Conservation (phyloP, 2,797 vertebrate genomes). For the Bufotes viridis region DNA sequence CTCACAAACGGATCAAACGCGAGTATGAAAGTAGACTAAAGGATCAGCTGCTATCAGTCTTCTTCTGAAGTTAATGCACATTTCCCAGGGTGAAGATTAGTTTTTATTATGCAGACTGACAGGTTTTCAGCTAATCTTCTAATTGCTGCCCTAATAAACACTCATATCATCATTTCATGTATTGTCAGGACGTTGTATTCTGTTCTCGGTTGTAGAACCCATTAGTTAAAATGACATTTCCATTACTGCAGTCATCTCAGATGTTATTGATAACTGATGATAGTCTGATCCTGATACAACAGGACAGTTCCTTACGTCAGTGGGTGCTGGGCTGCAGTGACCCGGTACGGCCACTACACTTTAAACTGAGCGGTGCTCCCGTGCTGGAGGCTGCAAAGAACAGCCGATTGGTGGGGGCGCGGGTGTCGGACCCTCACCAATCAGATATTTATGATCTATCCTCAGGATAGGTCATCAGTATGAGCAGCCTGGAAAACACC, state of each 20-base stretch:
- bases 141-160: conserved; percentile 27
- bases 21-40: too few species aligned
- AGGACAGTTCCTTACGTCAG: neutral
- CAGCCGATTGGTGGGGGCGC: too few species aligned
- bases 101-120: conserved; percentile 24
- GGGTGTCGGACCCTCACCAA: too few species aligned
- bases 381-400: too few species aligned
- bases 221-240: neutral
- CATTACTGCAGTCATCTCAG: neutral
- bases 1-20: too few species aligned
- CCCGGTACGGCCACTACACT: too few species aligned
- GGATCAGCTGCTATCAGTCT: neutral
- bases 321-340: too few species aligned
- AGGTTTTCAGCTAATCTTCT: conserved; percentile 21
- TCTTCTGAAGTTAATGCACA: conserved; percentile 20
- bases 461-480: too few species aligned
- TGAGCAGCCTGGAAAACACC: too few species aligned
- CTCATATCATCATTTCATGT: neutral
- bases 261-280: neutral
- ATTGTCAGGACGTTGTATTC: neutral
- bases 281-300: neutral
- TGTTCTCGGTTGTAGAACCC: neutral
- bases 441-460: too few species aligned
- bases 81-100: conserved; percentile 22
- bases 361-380: too few species aligned